phyloP scores from a whole-genome alignment of 1,140 invertebrate genomes.

The Hypsibius dujardini region DNA sequence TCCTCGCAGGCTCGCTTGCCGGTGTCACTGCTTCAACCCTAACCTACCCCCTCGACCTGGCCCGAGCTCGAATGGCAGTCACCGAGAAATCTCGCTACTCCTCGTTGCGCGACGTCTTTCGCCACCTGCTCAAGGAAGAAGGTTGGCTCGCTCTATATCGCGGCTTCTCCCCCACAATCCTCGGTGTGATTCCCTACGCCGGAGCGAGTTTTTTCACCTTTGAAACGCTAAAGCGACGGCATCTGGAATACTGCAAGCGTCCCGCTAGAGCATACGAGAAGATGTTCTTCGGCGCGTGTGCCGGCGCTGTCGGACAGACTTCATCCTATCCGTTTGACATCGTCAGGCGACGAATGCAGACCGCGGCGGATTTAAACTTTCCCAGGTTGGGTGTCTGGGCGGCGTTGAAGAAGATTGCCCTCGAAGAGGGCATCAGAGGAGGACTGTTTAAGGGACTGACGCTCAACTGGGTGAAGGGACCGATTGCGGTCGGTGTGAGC shows the following conservation, averaged over 20 bases:
- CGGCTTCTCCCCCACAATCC: constrained; percentile 70
- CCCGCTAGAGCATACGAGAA: constrained; percentile 30
- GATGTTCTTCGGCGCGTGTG: constrained; percentile 66
- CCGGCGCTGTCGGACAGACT: constrained; percentile 81
- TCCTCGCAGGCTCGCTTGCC: constrained; percentile 77
- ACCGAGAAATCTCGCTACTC: constrained; percentile 59
- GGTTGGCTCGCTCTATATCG: constrained; percentile 59
- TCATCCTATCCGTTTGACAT: constrained; percentile 89
- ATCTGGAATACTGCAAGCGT: constrained; percentile 40
- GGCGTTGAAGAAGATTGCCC: constrained; percentile 56
- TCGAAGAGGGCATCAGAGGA: constrained; percentile 62
- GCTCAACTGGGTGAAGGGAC: constrained; percentile 99
- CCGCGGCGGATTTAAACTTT: constrained; percentile 42
- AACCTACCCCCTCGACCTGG: constrained; percentile 90
- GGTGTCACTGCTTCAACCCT: constrained; percentile 74
- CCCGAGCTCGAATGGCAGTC: constrained; percentile 90
- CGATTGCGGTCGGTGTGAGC: constrained; percentile 90
- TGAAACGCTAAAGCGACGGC: constrained; percentile 68
- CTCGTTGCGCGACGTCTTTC: constrained; percentile 52
- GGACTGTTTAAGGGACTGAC: constrained; percentile 93
- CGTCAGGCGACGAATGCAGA: constrained; percentile 73
- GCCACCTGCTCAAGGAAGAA: constrained; percentile 54
- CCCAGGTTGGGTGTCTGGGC: constrained; percentile 42
- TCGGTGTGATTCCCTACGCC: constrained; percentile 90
- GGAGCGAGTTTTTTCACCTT: constrained; percentile 88